These are phyloP conservation scores for Dendrolimus pini DNA, from an alignment of 2,888 invertebrate genomes.

Conservation along the genomic window DNA sequence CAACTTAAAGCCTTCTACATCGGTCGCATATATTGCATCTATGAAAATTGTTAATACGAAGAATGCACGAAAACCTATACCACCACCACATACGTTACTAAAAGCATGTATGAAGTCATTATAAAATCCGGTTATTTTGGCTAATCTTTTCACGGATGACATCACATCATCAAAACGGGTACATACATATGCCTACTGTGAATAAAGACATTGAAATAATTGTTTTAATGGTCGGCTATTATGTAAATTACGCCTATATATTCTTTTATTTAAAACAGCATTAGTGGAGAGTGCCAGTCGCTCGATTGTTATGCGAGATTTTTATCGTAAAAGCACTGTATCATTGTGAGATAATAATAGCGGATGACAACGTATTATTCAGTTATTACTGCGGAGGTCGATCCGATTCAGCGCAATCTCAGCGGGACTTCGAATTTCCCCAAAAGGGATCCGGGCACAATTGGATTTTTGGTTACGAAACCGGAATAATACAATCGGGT, in stretches of 20 bases:
- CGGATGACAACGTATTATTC: constrained; percentile 75
- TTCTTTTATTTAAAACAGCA: constrained; percentile 61
- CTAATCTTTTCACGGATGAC: constrained; percentile 46
- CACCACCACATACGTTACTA: background rate
- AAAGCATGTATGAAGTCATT: constrained; percentile 40
- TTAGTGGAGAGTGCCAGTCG: constrained; percentile 41
- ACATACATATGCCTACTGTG: constrained; percentile 28
- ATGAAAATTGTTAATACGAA: no score
- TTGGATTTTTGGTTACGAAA: constrained; percentile 75
- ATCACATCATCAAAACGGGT: constrained; percentile 35
- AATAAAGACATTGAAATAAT: constrained; percentile 65
- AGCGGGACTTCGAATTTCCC: constrained; percentile 64
- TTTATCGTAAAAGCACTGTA: constrained; percentile 71
- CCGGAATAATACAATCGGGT: constrained; percentile 75
- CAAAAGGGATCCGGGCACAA: constrained; percentile 67
- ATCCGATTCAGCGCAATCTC: constrained; percentile 68
- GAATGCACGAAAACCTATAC: no score
- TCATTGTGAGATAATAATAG: constrained; percentile 75
- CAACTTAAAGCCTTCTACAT: no score
- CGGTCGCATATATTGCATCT: no score
- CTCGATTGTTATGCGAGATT: constrained; percentile 63
- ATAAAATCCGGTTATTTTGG: constrained; percentile 41
- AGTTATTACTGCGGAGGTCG: constrained; percentile 27
- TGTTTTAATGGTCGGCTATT: constrained; percentile 54
- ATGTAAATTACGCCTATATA: constrained; percentile 50